Conservation (phyloP, 1,140 invertebrate species). For the Eriosoma lanigerum region DNA sequence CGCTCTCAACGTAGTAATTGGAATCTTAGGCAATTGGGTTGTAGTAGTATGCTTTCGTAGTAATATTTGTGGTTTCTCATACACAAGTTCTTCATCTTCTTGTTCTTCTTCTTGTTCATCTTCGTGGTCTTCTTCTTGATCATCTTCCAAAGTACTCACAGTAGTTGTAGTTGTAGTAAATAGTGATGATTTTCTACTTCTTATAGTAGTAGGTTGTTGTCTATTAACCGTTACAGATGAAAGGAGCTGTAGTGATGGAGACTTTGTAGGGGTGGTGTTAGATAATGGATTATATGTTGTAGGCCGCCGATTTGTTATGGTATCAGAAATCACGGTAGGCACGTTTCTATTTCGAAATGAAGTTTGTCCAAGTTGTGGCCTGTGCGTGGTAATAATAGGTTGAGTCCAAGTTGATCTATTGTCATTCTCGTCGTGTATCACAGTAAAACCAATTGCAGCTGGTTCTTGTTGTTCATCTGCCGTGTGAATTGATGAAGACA, state of each 20-base stretch:
- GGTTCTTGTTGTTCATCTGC: conserved; percentile 11
- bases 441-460: conserved; percentile 21
- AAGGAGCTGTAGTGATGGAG: background rate
- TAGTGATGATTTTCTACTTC: background rate
- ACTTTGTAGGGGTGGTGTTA: background rate
- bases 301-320: conserved; percentile 7
- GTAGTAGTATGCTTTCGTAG: background rate
- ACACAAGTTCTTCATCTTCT: background rate
- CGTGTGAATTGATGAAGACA: background rate
- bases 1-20: conserved; percentile 10
- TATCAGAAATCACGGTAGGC: background rate
- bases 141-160: background rate
- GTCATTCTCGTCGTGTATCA: conserved; percentile 14
- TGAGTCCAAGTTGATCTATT: conserved; percentile 13
- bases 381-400: conserved; percentile 30
- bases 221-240: background rate
- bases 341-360: conserved; percentile 11
- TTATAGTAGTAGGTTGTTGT: background rate
- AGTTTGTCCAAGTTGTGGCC: background rate
- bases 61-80: background rate
- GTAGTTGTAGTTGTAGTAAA: conserved; percentile 15
- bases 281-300: conserved; percentile 26
- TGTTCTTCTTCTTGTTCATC: conserved; percentile 6
- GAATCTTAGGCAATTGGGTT: background rate
- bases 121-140: background rate